Base-by-base conservation (phyloP, 2,113 vertebrate genomes). In the Marcusenius ussheri region DNA sequence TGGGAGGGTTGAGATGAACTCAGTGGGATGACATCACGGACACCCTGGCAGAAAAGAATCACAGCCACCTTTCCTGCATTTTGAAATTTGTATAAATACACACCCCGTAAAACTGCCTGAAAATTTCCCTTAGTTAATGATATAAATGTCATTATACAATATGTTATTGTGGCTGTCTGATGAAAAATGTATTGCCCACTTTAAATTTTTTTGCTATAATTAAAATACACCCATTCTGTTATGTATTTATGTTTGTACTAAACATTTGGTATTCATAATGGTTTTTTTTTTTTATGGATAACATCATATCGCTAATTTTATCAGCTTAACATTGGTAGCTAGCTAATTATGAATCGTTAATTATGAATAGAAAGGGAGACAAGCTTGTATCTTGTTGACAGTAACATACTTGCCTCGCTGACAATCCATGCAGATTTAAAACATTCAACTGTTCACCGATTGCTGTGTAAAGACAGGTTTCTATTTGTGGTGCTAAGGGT, bases 1-100 rank as follows among this genome's bases (percentile, higher is more conserved):
- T 94, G 92, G 91, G 89, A 93, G 93, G 91, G 91, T 90, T 91
- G 92, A 94, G 93, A 94, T 95, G 94, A 94, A 93, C 92, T 91
- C 91, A 93, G 93, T 90, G 89, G 49, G 88, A 91, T 93, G 93
- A 94, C 94, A 94, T 93, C 93, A 94, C 90, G 91, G 92, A 91
- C 91, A 90, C 92, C 91, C 91, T 91, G 93, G 93, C 92, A 90
- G 92, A 93, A 93, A 93, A 91, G 91, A 95, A 92, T 90, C 93
- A 90, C 90, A 93, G 93, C 91, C 92, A 91, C 24, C 21, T 31
- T 62, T 45, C 35, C 51, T 39, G 31, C 42, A 66, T 42, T 35
- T 27, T 35, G 2, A 53, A 49, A 87, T 19, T 56, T 27, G 49
- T 53, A 87, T 5, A 53, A 87, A 51, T 27, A 27, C 9, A 27